These are phyloP conservation scores for Sardinella longiceps DNA, from an alignment of 2,797 vertebrate genomes.

Conservation along the genomic window DNA sequence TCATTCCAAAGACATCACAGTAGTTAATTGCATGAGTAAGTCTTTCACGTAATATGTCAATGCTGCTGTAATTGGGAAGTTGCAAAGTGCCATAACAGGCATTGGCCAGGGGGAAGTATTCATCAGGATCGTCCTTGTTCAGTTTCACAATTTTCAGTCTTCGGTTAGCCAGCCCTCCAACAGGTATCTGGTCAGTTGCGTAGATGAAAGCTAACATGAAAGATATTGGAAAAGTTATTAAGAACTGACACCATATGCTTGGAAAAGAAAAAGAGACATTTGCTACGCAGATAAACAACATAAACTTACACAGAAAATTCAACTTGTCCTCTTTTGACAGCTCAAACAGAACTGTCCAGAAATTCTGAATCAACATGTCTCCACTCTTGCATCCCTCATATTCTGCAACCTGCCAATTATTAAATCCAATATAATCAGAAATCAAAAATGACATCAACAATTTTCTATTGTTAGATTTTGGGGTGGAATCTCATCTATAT, in stretches of 20 bases:
- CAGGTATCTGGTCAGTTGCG: slow-evolving; percentile 61
- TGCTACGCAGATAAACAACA: neutral
- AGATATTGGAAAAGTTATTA: neutral
- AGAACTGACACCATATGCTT: neutral
- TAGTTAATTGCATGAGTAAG: slow-evolving; percentile 59
- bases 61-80: slow-evolving; percentile 71
- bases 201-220: slow-evolving; percentile 66
- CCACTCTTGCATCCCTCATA: neutral
- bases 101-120: slow-evolving; percentile 17
- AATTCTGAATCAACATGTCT: slow-evolving; percentile 67
- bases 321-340: slow-evolving; percentile 70
- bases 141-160: slow-evolving; percentile 2
- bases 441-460: neutral
- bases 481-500: neutral
- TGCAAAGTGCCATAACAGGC: slow-evolving; percentile 51
- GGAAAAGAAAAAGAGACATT: too few species aligned
- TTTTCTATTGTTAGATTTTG: neutral
- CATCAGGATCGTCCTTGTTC: slow-evolving; percentile 50
- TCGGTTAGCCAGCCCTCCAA: slow-evolving; percentile 36
- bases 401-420: neutral
- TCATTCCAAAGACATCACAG: slow-evolving; percentile 61
- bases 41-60: slow-evolving; percentile 56
- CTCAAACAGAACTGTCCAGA: slow-evolving; percentile 72
- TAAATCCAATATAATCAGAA: neutral
- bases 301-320: slow-evolving; percentile 70